Conservation (phyloP, 2,113 vertebrate genomes). For the Myxocyprinus asiaticus region DNA sequence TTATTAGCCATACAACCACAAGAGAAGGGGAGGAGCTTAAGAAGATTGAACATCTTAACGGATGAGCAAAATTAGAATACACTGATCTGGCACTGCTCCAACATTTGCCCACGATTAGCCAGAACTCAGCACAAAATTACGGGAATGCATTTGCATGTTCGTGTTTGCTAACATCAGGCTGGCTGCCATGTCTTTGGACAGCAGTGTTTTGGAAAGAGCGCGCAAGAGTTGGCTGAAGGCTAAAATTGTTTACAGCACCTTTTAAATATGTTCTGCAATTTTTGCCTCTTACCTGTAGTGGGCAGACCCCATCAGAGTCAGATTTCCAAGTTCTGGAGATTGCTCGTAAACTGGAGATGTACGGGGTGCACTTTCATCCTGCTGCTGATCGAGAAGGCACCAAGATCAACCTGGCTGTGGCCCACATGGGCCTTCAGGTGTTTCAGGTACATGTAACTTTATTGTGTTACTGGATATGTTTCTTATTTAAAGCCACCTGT, state of each 20-base stretch:
- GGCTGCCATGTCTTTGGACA: too few species aligned
- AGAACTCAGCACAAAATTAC: slow-evolving; percentile 7
- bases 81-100: slow-evolving; percentile 58
- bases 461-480: not conserved
- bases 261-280: not conserved
- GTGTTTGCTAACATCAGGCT: too few species aligned
- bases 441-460: slow-evolving; percentile 84
- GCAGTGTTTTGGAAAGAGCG: too few species aligned
- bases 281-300: slow-evolving; percentile 70
- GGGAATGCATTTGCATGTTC: not conserved
- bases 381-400: slow-evolving; percentile 92
- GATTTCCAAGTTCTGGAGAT: slow-evolving; percentile 97
- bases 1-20: slow-evolving; percentile 69
- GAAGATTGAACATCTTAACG: slow-evolving; percentile 81
- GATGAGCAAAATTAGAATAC: slow-evolving; percentile 85
- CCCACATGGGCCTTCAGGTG: slow-evolving; percentile 92
- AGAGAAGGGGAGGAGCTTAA: slow-evolving; percentile 71
- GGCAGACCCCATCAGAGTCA: slow-evolving; percentile 93
- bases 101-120: slow-evolving; percentile 56
- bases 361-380: slow-evolving; percentile 90
- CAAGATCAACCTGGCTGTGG: slow-evolving; percentile 90
- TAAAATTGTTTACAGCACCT: too few species aligned
- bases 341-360: slow-evolving; percentile 93
- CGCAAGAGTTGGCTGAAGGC: too few species aligned
- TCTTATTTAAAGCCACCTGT: not conserved